Percentiles rank a stretch among this genome's conserved stretches.
Evolutionary conservation across 2,113 vertebrate species (phyloP).

Genomic region (Ptilorrhoa leucosticta): DNA sequence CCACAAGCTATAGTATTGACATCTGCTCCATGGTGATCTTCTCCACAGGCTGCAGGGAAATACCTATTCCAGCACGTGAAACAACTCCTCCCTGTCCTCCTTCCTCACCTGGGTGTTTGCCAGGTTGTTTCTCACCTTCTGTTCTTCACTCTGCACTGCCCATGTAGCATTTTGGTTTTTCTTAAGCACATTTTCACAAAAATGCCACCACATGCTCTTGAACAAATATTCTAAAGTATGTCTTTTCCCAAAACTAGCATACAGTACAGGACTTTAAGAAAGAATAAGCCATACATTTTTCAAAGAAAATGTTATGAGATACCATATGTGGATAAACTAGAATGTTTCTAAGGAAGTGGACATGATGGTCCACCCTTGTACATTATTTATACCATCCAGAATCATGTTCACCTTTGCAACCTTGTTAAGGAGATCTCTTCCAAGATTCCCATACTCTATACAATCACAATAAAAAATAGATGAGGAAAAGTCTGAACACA

Average conservation of each 20-base stretch:
- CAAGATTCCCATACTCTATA: not conserved
- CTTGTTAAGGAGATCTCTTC: not conserved
- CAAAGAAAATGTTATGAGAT: not conserved
- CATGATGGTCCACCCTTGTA: not conserved
- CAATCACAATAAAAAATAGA: not conserved
- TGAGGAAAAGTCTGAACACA: not conserved
- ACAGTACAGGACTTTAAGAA: not conserved
- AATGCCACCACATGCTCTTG: not conserved
- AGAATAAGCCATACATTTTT: not conserved
- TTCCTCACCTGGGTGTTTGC: not conserved
- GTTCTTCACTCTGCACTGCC: not conserved
- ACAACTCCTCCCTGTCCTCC: not conserved
- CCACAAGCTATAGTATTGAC: not conserved
- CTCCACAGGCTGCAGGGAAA: not conserved
- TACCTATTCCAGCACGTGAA: not conserved
- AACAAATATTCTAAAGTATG: not conserved
- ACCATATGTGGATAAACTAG: not conserved
- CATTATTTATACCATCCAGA: not conserved
- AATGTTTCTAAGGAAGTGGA: not conserved
- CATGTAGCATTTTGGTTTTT: not conserved
- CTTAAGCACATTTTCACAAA: not conserved
- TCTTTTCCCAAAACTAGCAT: not conserved
- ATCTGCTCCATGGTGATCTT: not conserved
- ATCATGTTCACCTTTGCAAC: not conserved
- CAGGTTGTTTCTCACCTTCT: not conserved